A percentile compares a stretch with the other conserved stretches of the same genome.
These are phyloP conservation scores for Cephus spinipes DNA, from an alignment of 2,888 invertebrate genomes.

Conservation along the genomic window DNA sequence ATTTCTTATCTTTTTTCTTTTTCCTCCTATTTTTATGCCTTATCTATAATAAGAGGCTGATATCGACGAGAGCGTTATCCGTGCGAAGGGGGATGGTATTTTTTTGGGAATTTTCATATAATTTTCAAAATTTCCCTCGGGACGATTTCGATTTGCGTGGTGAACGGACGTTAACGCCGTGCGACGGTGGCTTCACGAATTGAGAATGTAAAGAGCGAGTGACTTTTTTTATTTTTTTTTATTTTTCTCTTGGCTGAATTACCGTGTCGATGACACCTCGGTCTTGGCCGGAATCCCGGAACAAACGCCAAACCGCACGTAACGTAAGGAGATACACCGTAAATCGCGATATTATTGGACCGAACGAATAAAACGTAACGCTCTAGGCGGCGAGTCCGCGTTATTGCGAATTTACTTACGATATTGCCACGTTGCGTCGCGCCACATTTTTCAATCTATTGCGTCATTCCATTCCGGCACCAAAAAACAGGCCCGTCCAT, in stretches of 20 bases:
- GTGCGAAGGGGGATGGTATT: background rate
- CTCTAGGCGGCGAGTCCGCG: background rate
- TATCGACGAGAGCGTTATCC: background rate
- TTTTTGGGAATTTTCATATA: background rate
- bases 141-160: background rate
- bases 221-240: background rate
- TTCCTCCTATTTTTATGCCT: slow-evolving; percentile 1
- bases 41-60: background rate
- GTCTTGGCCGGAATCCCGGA: background rate
- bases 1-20: slow-evolving; percentile 1
- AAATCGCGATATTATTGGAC: background rate
- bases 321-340: background rate
- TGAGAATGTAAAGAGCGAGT: background rate
- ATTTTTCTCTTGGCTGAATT: background rate
- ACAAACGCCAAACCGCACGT: background rate
- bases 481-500: background rate
- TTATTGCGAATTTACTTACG: background rate
- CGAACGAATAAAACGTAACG: background rate
- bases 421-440: background rate
- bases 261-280: background rate
- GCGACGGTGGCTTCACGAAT: background rate
- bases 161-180: background rate
- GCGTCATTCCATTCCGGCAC: background rate
- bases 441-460: background rate
- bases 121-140: background rate